Percentiles rank a stretch among this genome's conserved stretches.
phyloP scores from a whole-genome alignment of 2,113 vertebrate genomes.

The Micronycteris hirsuta region DNA sequence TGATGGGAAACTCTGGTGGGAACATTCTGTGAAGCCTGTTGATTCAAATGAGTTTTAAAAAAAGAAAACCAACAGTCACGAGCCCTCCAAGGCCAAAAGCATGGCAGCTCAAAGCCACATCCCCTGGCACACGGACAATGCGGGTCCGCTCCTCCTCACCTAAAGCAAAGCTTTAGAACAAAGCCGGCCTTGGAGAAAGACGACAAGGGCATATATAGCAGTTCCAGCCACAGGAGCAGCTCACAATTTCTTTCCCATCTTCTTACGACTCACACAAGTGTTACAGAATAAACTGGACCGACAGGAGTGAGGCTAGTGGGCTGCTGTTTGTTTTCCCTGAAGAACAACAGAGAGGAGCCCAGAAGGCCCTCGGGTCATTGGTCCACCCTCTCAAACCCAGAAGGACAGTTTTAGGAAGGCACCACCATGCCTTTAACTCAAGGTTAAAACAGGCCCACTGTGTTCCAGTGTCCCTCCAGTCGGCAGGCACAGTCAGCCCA shows the following conservation, averaged over 20 bases:
- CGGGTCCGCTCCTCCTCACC: background rate
- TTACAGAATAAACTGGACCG: background rate
- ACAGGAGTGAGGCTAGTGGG: background rate
- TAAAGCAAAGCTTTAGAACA: background rate
- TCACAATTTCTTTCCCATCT: background rate
- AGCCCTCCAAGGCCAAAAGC: background rate
- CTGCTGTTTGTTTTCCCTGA: background rate
- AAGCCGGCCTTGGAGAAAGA: background rate
- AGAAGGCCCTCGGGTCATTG: background rate
- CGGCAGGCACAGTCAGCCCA: background rate
- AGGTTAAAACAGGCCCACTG: background rate
- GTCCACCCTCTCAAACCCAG: background rate
- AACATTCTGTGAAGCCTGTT: background rate
- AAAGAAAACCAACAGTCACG: background rate
- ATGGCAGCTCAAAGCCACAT: background rate
- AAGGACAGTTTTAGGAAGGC: background rate
- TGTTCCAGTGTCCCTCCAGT: rapidly evolving
- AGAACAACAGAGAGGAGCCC: background rate
- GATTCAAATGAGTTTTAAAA: background rate
- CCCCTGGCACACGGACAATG: rapidly evolving
- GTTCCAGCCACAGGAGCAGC: rapidly evolving
- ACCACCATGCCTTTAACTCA: background rate
- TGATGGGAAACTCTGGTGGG: background rate
- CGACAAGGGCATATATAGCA: background rate
- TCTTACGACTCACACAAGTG: background rate